These are phyloP conservation scores for Penelope pileata DNA, from an alignment of 2,113 vertebrate species.

Conservation along the genomic window DNA sequence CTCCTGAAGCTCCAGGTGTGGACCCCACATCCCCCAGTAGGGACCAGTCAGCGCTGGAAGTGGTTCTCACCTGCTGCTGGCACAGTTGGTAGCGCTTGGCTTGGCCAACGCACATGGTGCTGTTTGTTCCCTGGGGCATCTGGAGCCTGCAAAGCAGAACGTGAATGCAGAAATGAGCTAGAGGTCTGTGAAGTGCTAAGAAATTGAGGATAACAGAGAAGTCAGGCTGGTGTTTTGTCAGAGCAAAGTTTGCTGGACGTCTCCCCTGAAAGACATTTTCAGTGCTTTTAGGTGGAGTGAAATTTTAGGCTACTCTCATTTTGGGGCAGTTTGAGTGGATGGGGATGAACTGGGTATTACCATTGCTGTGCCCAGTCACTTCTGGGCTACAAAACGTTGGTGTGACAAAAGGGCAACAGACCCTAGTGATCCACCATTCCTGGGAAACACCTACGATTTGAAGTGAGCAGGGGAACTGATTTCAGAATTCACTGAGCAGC, in stretches of 20 bases:
- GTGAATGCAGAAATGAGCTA: background rate
- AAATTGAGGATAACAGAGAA: background rate
- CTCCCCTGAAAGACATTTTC: background rate
- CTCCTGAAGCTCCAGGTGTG: background rate
- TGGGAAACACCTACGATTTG: rapidly evolving
- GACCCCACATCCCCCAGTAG: background rate
- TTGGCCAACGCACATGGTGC: constrained; percentile 80
- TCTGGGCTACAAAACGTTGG: background rate
- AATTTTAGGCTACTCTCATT: background rate
- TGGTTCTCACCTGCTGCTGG: constrained; percentile 81
- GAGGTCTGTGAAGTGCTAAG: background rate
- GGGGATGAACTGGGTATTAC: background rate
- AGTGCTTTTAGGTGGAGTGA: background rate
- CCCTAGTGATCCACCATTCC: background rate
- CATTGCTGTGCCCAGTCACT: background rate
- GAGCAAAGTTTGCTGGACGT: background rate
- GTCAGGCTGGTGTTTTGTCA: background rate
- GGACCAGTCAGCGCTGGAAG: background rate
- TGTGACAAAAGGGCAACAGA: background rate
- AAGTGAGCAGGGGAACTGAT: background rate
- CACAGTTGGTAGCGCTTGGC: constrained; percentile 86
- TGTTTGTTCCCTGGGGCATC: constrained; percentile 79
- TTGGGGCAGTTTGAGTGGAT: background rate
- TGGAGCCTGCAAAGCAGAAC: constrained; percentile 76
- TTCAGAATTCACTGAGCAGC: background rate